Evolutionary conservation across 2,113 vertebrate genomes (phyloP), one percentile per base, ranked within the genome.

Genomic region (Bungarus multicinctus): DNA sequence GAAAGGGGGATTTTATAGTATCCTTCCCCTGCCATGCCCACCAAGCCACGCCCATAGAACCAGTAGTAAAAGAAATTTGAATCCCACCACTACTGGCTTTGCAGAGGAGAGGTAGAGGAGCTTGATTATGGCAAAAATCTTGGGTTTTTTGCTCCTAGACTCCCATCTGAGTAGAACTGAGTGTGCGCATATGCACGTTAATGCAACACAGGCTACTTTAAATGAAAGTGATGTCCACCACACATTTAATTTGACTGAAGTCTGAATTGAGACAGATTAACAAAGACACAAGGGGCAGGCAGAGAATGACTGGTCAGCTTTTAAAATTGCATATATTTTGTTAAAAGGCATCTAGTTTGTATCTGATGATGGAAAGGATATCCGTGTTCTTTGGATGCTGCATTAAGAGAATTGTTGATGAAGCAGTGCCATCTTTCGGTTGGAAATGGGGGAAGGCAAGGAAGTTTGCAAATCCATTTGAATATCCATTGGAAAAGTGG

Each of bases 381-480:
- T 95, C 91, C 85, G 93, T 87, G 81, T 74, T 90, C 88, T 89
- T 95, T 94, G 95, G 95, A 89, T 39, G 85, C 43, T 93, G 86
- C 20, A 93, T 95, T 89, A 88, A 95, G 85, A 92, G 88, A 96
- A 97, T 97, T 96, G 94, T 96, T 98, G 97, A 98, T 98, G 97
- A 97, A 97, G 97, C 50, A 98, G 96, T 98, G 98, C 98, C 98
- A 97, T 97, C 98, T 98, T 97, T 98, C 97, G 97, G 97, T 92
- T 97, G 54, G 93, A 92, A 97, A 96, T 94, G 92, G 92, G 92
- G 90, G 87, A 89, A 55, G 87, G 92, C 93, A 91, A 58, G 10
- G 16, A 50, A 45, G n/a, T 10, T 60, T 27, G 57, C 2, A 27
- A 60, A 60, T 23, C 57, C 23, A 60, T 60, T 11, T 25, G 23